Evolutionary conservation across 2,888 invertebrate species (phyloP).

Genomic region (Gryllus longicercus): DNA sequence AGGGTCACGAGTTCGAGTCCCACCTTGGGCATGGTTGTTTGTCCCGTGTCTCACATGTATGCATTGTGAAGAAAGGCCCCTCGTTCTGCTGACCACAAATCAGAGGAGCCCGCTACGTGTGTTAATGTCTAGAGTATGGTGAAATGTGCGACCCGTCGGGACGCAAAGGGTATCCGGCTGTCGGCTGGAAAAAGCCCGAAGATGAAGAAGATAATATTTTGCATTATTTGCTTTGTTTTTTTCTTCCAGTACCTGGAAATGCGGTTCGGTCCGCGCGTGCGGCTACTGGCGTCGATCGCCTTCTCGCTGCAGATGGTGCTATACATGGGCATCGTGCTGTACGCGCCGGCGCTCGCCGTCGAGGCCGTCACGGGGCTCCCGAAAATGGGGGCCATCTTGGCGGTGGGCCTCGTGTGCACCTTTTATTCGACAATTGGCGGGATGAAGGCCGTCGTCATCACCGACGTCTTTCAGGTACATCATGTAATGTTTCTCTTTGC

Average conservation of each 20-base stretch:
- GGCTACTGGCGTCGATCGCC: conserved; percentile 75
- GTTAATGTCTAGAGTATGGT: too few species aligned
- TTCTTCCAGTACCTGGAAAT: conserved; percentile 72
- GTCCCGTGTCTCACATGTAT: too few species aligned
- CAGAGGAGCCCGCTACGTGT: too few species aligned
- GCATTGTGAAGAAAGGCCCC: too few species aligned
- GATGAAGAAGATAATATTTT: neutral
- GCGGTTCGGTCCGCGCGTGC: conserved; percentile 73
- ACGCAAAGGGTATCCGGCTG: too few species aligned
- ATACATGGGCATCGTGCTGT: conserved; percentile 88
- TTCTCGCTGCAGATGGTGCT: conserved; percentile 87
- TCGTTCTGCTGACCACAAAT: too few species aligned
- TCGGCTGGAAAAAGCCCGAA: too few species aligned
- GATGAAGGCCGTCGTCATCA: conserved; percentile 86
- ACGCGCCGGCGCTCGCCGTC: conserved; percentile 87
- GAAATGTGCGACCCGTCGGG: too few species aligned
- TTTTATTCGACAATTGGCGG: conserved; percentile 86
- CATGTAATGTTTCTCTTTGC: too few species aligned
- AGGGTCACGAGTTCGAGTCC: too few species aligned
- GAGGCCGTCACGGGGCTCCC: conserved; percentile 80
- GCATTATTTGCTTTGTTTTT: neutral
- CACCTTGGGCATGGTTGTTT: too few species aligned
- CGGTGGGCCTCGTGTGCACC: conserved; percentile 73
- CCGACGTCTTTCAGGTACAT: conserved; percentile 67
- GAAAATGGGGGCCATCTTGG: conserved; percentile 67